Base-by-base conservation (phyloP, 1,140 invertebrate genomes). In the Drosophila nasuta region DNA sequence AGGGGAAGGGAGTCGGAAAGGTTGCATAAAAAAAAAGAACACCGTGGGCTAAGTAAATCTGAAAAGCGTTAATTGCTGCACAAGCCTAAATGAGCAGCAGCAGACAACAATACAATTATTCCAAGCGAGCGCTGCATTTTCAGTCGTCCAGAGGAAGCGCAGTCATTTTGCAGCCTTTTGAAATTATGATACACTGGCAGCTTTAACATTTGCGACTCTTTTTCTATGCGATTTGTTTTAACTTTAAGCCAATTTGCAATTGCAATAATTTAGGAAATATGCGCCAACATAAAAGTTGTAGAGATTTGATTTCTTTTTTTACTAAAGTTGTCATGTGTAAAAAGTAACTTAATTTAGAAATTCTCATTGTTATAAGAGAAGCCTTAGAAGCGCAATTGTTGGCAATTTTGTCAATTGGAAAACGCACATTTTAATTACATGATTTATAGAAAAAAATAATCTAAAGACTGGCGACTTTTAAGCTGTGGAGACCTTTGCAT, bases 11-110 rank as follows among this genome's bases (percentile, higher is more conserved):
- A 10, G 35, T 65, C 35, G 57, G 48, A 70, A 64, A 71, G 72
- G 62, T 72, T 69, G 70, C 30, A 52, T 45, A 63, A 52, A 70
- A 62, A 52, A 70, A 56, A 62, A 52, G 52, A 63, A 38, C 54
- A 60, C 73, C 72, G 59, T 54, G 54, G 72, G 72, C 76, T 70
- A 78, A 78, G 76, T 78, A 70, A 78, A 75, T 70, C 72, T 78
- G 72, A 75, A 70, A 78, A 78, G 73, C 76, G 72, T 75, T 78
- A 78, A 78, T 78, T 78, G 76, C 76, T 75, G 72, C 72, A 64
- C 58, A 54, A 65, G 46, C 35, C 60, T 73, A 63, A 72, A 76
- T 66, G 68, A 51, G 74, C 69, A 73, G 20, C 41, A 45, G 17
- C 54, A 77, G 56, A 73, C 59, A 73, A 73, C 73, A 75, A 75